These are phyloP conservation scores for Onthophagus taurus DNA, from an alignment of 1,140 invertebrate species.

Conservation along the genomic window DNA sequence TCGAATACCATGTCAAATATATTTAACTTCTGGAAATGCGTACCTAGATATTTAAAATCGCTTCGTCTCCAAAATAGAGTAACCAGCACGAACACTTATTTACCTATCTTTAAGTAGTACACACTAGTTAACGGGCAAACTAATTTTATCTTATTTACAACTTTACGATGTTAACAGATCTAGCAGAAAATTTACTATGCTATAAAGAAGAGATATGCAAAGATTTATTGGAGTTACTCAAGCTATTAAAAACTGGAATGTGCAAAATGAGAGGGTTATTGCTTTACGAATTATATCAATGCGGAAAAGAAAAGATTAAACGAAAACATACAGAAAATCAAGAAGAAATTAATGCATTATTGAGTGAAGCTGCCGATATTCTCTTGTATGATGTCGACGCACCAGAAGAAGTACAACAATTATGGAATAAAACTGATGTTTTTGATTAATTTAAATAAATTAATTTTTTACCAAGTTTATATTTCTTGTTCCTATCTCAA, in stretches of 20 bases:
- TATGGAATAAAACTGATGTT: neutral
- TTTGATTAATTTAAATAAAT: neutral
- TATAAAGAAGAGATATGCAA: constrained; percentile 35
- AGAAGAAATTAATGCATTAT: neutral
- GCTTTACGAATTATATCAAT: constrained; percentile 25
- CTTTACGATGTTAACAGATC: no score
- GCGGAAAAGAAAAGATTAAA: constrained; percentile 22
- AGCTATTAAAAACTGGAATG: constrained; percentile 37
- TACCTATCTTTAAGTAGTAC: no score
- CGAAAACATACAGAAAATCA: neutral
- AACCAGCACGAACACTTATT: no score
- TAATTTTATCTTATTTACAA: no score
- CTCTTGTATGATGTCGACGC: constrained; percentile 16
- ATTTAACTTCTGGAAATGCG: no score
- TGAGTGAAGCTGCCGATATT: constrained; percentile 16
- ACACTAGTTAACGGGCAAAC: no score
- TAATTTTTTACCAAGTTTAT: neutral
- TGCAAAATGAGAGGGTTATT: constrained; percentile 38
- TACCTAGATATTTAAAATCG: no score
- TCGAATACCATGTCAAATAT: no score
- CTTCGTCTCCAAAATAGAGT: no score
- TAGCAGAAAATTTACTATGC: constrained; percentile 15
- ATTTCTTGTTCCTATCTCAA: neutral
- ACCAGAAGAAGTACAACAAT: constrained; percentile 18
- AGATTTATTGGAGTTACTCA: constrained; percentile 37